These are phyloP conservation scores for Lepisosteus oculatus DNA, from an alignment of 2,113 vertebrate genomes.

Conservation along the genomic window DNA sequence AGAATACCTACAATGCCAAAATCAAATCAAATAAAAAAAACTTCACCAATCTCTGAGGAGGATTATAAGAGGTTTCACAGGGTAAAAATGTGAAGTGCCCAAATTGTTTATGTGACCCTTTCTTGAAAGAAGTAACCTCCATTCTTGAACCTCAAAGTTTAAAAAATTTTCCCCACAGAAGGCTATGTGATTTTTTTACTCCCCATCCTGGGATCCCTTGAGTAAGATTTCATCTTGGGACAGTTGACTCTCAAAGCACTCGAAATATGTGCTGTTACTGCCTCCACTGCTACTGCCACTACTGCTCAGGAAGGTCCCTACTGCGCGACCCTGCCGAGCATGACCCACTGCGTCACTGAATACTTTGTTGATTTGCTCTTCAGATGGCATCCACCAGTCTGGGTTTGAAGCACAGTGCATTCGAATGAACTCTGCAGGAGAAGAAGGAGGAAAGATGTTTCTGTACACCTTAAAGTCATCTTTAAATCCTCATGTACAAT, in stretches of 20 bases:
- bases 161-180: background rate
- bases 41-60: too few species aligned
- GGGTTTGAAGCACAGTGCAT: slow-evolving; percentile 98
- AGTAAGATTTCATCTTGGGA: slow-evolving; percentile 80
- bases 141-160: background rate
- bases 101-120: background rate
- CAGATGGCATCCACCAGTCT: slow-evolving; percentile 98
- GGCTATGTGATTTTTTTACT: slow-evolving; percentile 59
- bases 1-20: too few species aligned
- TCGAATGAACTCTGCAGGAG: slow-evolving; percentile 91
- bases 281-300: slow-evolving; percentile 51
- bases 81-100: too few species aligned
- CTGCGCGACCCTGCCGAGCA: slow-evolving; percentile 90
- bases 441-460: slow-evolving; percentile 16
- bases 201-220: slow-evolving; percentile 79
- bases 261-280: slow-evolving; percentile 83
- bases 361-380: slow-evolving; percentile 98
- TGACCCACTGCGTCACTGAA: slow-evolving; percentile 97
- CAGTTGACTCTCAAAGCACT: slow-evolving; percentile 80
- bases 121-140: background rate
- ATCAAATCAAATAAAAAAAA: too few species aligned
- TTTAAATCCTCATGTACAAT: too few species aligned
- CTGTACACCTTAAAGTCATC: too few species aligned
- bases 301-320: slow-evolving; percentile 82
- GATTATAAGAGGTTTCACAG: too few species aligned